phyloP scores from a whole-genome alignment of 2,888 invertebrate genomes.

The Amphipyra berbera region DNA sequence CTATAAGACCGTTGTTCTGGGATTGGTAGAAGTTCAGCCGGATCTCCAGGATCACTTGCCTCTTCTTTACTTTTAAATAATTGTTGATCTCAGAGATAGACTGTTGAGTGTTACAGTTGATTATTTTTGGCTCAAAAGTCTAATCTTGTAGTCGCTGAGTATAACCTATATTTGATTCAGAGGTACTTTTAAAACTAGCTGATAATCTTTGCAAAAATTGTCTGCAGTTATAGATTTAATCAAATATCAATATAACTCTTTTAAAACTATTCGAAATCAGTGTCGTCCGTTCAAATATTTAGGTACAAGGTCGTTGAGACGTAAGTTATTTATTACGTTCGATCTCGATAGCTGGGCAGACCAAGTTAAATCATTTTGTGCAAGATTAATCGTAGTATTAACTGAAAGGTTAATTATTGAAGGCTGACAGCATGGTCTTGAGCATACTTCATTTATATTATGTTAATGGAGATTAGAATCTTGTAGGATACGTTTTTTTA shows the following conservation, averaged over 20 bases:
- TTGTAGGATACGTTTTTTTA: not conserved
- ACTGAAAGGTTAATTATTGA: constrained; percentile 41
- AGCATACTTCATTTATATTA: not conserved
- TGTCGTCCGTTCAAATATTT: constrained; percentile 42
- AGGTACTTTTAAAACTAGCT: no score
- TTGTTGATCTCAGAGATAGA: no score
- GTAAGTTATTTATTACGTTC: constrained; percentile 40
- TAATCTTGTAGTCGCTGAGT: no score
- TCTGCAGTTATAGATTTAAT: not conserved
- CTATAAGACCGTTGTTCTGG: not conserved
- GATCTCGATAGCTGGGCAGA: constrained; percentile 11
- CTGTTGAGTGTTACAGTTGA: no score
- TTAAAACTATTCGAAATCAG: constrained; percentile 35
- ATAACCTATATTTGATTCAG: no score
- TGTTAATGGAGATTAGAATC: not conserved
- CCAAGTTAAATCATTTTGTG: constrained; percentile 25
- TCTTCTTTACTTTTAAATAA: no score
- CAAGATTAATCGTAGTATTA: constrained; percentile 26
- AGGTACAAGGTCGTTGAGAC: constrained; percentile 42
- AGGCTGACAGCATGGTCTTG: constrained; percentile 22
- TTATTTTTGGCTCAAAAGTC: no score
- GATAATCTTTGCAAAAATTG: not conserved
- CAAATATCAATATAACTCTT: constrained; percentile 6
- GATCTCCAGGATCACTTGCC: no score
- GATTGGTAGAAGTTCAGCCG: no score